These are phyloP conservation scores for Dicerorhinus sumatrensis DNA, from an alignment of 2,113 vertebrate genomes.

Conservation along the genomic window DNA sequence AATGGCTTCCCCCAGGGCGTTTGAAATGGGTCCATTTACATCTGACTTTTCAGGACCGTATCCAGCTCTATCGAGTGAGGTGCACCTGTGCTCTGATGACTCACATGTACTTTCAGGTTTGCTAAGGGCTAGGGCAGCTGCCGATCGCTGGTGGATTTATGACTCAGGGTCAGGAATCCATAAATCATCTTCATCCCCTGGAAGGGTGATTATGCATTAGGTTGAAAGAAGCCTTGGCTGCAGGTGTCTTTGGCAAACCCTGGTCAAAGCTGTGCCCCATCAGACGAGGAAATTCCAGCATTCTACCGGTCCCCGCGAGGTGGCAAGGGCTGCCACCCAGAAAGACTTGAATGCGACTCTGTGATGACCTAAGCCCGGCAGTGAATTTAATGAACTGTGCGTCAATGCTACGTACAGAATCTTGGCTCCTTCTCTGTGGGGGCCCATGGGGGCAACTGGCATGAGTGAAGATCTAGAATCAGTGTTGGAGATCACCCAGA, in stretches of 20 bases:
- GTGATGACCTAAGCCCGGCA: accelerated
- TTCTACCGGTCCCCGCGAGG: background rate
- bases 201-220: background rate
- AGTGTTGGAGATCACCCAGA: background rate
- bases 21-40: background rate
- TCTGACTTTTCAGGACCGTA: background rate
- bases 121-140: background rate
- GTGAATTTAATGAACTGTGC: background rate
- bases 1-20: background rate
- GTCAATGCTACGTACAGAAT: accelerated
- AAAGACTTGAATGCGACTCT: background rate
- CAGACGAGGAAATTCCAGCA: background rate
- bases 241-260: background rate
- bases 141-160: background rate
- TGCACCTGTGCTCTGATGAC: background rate
- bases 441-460: background rate
- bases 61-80: background rate
- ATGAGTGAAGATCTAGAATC: background rate
- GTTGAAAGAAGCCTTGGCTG: background rate
- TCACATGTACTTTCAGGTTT: background rate
- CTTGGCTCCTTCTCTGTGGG: background rate
- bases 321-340: background rate
- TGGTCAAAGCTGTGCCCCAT: background rate
- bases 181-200: background rate
- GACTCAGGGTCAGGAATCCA: background rate